A percentile compares a stretch with the other conserved stretches of the same genome.
Evolutionary conservation across 2,113 vertebrate genomes (phyloP).

Genomic region (Ginglymostoma cirratum): DNA sequence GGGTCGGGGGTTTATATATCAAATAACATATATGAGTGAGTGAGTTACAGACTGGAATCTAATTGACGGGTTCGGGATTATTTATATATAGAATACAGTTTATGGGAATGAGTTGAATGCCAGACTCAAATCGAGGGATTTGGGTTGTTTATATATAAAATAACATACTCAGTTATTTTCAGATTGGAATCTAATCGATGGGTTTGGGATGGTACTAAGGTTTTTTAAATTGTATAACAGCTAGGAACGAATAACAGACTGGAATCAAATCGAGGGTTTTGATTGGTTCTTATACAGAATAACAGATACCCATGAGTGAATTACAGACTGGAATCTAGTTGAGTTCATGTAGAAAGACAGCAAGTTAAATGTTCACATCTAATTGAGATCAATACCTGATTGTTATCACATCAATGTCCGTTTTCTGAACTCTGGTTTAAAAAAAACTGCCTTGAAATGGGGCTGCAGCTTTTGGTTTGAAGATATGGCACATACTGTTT

Average conservation of each 20-base stretch:
- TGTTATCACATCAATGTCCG: conserved; percentile 7
- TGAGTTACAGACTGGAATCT: neutral
- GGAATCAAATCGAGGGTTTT: neutral
- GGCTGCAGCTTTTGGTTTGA: conserved; percentile 33
- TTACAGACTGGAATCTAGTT: neutral
- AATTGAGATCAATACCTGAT: conserved; percentile 26
- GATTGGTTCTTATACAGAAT: neutral
- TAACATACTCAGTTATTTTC: neutral
- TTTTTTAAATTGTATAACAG: neutral
- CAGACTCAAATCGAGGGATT: neutral
- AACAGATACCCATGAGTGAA: neutral
- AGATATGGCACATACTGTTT: conserved; percentile 25
- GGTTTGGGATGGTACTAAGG: too few species aligned
- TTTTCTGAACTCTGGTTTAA: conserved; percentile 27
- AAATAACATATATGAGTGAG: neutral
- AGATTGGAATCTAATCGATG: neutral
- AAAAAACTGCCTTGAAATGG: conserved; percentile 3
- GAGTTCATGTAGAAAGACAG: neutral
- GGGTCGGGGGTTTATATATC: neutral
- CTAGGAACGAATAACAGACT: neutral
- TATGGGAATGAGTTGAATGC: neutral
- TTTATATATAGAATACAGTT: neutral
- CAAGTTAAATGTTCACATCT: conserved; percentile 13
- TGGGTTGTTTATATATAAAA: neutral
- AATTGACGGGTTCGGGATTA: neutral